These are phyloP conservation scores for Sinotaia quadrata DNA, from an alignment of 2,888 invertebrate species.

Conservation along the genomic window DNA sequence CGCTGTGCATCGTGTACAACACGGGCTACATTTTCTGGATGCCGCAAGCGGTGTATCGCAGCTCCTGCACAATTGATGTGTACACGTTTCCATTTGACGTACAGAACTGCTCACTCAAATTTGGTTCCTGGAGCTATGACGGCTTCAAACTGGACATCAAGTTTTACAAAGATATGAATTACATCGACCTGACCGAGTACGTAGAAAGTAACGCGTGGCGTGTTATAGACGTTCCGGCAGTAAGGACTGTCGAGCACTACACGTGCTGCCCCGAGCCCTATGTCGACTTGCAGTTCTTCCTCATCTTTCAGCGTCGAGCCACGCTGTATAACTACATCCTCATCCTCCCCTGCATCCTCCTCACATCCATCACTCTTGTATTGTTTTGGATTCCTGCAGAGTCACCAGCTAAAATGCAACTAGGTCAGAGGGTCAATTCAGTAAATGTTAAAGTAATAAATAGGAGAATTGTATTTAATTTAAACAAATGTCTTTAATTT, in stretches of 20 bases:
- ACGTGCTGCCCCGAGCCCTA: slow-evolving; percentile 66
- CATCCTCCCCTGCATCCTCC: slow-evolving; percentile 71
- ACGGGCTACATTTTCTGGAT: slow-evolving; percentile 64
- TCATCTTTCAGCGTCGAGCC: slow-evolving; percentile 61
- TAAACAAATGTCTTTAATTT: too few relatives aligned
- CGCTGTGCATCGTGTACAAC: slow-evolving; percentile 63
- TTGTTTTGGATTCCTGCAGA: slow-evolving; percentile 73
- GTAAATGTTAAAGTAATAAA: too few relatives aligned
- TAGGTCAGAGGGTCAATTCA: too few relatives aligned
- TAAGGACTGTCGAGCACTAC: slow-evolving; percentile 16
- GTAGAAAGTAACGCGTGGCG: slow-evolving; percentile 71
- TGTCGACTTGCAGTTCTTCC: slow-evolving; percentile 66
- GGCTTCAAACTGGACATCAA: slow-evolving; percentile 63
- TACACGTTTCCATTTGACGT: slow-evolving; percentile 71
- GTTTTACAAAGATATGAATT: slow-evolving; percentile 49
- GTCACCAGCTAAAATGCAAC: slow-evolving; percentile 72
- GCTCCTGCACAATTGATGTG: slow-evolving; percentile 71
- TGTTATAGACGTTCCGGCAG: slow-evolving; percentile 60
- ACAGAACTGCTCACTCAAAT: slow-evolving; percentile 70
- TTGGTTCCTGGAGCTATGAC: slow-evolving; percentile 71
- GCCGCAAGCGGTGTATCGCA: slow-evolving; percentile 70
- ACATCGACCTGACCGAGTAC: slow-evolving; percentile 64
- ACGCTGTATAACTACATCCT: slow-evolving; percentile 72
- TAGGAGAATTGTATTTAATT: too few relatives aligned
- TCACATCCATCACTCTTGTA: slow-evolving; percentile 72